Base-by-base conservation (phyloP, 2,888 invertebrate species). In the Mimachlamys varia region DNA sequence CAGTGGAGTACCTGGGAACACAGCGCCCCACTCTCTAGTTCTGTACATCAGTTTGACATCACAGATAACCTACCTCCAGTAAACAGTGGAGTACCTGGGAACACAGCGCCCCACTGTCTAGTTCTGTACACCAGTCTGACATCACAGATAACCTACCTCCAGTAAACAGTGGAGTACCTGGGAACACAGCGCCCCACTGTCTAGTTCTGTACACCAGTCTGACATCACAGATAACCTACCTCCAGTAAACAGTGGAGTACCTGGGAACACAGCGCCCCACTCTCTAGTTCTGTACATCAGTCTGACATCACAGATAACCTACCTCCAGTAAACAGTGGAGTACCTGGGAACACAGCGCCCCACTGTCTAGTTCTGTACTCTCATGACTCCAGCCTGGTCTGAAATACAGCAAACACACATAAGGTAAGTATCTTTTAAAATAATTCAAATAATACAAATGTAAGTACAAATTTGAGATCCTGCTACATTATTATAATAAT, bases 301-400 rank as follows among this genome's bases (percentile, higher is more conserved):
- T 44, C n/a, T 58, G 58, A 58, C 7, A 10, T 22, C 58, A 2
- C 19, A 58, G 3, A 44, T 44, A 44, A 27, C 44, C 27, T 92
- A 95, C 95, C 95, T 96, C 96, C 53, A 96, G 94, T 27, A 96
- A 93, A 91, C 94, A 95, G 90, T 93, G 94, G 22, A 96, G 94
- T 27, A 96, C 94, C 90, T 95, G 95, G n/a, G 94, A 92, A 92
- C 96, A 95, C 58, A 96, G 93, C 33, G 94, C 90, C 10, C 92
- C 89, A 55, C 94, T 94, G 89, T 96, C 96, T 58, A 94, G 88
- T 5, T 94, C 95, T 33, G 94, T 92, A 90, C 95, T 94, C 89
- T 96, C 96, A 55, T 92, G 91, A 91, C 96, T 96, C 96, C 96
- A 96, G 1, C 96, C 96, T n/a, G 95, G 96, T 91, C 96, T 96